Percentiles rank a stretch among this genome's conserved stretches.
Evolutionary conservation across 2,888 invertebrate species (phyloP).

Genomic region (Parthenolecanium corni): DNA sequence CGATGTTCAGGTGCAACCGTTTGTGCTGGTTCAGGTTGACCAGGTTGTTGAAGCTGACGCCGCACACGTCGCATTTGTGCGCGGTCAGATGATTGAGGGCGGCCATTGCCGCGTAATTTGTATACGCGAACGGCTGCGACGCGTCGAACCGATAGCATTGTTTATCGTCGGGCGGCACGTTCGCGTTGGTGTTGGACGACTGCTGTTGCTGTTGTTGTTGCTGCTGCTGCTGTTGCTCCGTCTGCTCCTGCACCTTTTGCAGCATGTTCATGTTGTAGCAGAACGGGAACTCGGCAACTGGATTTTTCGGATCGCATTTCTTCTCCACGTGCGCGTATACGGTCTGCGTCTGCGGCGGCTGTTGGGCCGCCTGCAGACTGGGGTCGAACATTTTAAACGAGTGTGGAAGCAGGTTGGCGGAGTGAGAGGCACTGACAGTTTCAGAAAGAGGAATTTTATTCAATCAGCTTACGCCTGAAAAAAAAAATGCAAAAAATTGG

Average conservation of each 20-base stretch:
- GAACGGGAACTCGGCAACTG: slow-evolving; percentile 42
- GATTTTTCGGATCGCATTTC: slow-evolving; percentile 32
- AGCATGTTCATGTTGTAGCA: slow-evolving; percentile 45
- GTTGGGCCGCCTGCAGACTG: slow-evolving; percentile 31
- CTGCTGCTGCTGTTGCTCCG: slow-evolving; percentile 32
- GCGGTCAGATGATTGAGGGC: slow-evolving; percentile 79
- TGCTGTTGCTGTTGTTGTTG: slow-evolving; percentile 31
- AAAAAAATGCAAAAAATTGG: too few relatives aligned
- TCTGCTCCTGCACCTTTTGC: slow-evolving; percentile 39
- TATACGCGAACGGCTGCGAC: slow-evolving; percentile 42
- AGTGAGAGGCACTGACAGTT: too few relatives aligned
- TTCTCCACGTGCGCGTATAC: slow-evolving; percentile 33
- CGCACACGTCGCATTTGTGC: slow-evolving; percentile 79
- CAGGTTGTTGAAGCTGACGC: slow-evolving; percentile 71
- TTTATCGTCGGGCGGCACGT: slow-evolving; percentile 41
- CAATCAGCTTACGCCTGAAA: too few relatives aligned
- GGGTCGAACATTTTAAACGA: slow-evolving; percentile 34
- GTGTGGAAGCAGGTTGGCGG: slow-evolving; percentile 8
- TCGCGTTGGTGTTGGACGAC: slow-evolving; percentile 35
- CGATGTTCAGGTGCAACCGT: slow-evolving; percentile 48
- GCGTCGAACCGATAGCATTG: slow-evolving; percentile 44
- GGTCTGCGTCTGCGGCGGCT: slow-evolving; percentile 31
- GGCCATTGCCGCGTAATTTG: slow-evolving; percentile 68
- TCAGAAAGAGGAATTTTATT: too few relatives aligned
- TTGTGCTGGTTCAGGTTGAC: slow-evolving; percentile 75